phyloP scores from a whole-genome alignment of 2,113 vertebrate species.

The Grus americana region DNA sequence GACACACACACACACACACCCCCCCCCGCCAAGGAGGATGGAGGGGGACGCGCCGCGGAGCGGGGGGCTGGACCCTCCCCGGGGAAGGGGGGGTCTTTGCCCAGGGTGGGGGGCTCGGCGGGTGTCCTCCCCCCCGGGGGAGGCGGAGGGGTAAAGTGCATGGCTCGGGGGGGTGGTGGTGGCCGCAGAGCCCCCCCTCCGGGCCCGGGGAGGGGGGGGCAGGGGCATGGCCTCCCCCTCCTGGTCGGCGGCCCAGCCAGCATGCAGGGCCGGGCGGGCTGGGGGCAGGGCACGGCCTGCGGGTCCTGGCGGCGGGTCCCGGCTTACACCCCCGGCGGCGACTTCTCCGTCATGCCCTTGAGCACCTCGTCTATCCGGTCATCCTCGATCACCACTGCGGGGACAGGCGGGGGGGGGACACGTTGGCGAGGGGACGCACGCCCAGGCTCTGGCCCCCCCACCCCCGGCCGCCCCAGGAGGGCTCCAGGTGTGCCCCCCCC shows the following conservation, averaged over 20 bases:
- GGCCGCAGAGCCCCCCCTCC: background rate
- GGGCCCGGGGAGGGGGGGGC: background rate
- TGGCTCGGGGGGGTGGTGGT: slow-evolving; percentile 21
- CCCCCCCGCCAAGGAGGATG: slow-evolving; percentile 46
- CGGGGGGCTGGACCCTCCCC: background rate
- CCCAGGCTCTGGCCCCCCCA: background rate
- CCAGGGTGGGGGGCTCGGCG: background rate
- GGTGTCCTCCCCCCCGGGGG: background rate
- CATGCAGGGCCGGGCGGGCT: slow-evolving; percentile 26
- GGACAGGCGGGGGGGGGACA: slow-evolving; percentile 35
- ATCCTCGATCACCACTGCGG: slow-evolving; percentile 97
- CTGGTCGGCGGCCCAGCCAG: slow-evolving; percentile 1
- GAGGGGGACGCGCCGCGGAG: background rate
- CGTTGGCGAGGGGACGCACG: background rate
- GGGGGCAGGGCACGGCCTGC: slow-evolving; percentile 20
- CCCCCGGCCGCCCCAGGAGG: background rate
- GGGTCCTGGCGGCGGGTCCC: slow-evolving; percentile 16
- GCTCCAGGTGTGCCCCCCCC: background rate
- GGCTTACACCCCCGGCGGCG: slow-evolving; percentile 93
- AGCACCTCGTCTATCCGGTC: slow-evolving; percentile 99
- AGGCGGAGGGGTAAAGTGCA: slow-evolving; percentile 53
- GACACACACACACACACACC: background rate
- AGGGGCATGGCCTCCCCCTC: slow-evolving; percentile 81
- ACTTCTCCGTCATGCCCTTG: slow-evolving; percentile 98
- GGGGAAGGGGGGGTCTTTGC: background rate